A percentile compares a stretch with the other conserved stretches of the same genome.
phyloP scores from a whole-genome alignment of 2,113 vertebrate species.

The Asarcornis scutulata region DNA sequence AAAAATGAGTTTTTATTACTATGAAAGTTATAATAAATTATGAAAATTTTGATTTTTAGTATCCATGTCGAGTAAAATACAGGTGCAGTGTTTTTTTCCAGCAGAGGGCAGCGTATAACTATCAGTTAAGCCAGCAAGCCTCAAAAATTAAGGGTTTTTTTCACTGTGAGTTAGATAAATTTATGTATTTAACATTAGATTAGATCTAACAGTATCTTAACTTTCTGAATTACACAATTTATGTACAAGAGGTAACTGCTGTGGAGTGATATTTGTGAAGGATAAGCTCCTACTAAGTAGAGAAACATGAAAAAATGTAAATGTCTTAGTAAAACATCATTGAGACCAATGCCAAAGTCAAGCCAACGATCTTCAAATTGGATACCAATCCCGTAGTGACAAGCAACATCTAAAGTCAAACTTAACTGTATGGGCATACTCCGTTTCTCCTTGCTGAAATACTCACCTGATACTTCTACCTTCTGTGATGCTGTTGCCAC shows the following conservation, averaged over 20 bases:
- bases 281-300: not conserved
- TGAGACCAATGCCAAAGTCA: not conserved
- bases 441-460: not conserved
- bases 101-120: slow-evolving; percentile 71
- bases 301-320: not conserved
- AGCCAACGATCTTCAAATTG: not conserved
- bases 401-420: not conserved
- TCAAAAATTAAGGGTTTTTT: not conserved
- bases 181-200: not conserved
- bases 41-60: not conserved
- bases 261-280: not conserved
- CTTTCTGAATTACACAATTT: not conserved
- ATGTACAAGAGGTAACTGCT: not conserved
- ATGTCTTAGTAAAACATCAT: not conserved
- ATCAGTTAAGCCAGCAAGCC: not conserved
- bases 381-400: not conserved
- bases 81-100: not conserved
- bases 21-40: not conserved
- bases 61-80: not conserved
- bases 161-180: not conserved
- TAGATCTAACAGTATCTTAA: not conserved
- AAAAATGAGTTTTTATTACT: not conserved
- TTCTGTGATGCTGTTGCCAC: not conserved
- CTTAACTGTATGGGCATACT: not conserved
- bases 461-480: not conserved